Percentiles rank a stretch among this genome's conserved stretches.
phyloP scores from a whole-genome alignment of 2,797 vertebrate genomes.

The Sandelia bainsii region DNA sequence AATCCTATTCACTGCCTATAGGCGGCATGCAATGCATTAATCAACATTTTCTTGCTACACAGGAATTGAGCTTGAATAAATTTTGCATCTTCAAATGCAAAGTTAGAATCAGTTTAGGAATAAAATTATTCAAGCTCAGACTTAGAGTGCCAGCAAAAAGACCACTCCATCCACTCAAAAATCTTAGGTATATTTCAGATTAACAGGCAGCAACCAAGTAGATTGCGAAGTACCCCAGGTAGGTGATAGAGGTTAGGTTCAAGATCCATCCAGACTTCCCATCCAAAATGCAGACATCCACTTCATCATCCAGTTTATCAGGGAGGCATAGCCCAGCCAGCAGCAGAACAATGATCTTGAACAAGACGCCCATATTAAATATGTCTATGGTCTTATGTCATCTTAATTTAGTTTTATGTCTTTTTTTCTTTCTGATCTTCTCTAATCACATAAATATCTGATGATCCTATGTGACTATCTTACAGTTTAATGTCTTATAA shows the following conservation, averaged over 20 bases:
- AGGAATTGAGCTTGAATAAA: constrained; percentile 54
- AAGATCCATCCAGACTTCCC: constrained; percentile 46
- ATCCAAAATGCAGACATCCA: constrained; percentile 55
- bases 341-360: constrained; percentile 57
- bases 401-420: too few species aligned
- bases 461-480: too few species aligned
- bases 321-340: constrained; percentile 37
- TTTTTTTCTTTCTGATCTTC: too few species aligned
- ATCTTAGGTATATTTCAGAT: constrained; percentile 40
- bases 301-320: constrained; percentile 60
- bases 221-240: constrained; percentile 31
- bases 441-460: too few species aligned
- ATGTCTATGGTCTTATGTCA: constrained; percentile 13
- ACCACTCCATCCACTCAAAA: constrained; percentile 40
- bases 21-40: constrained; percentile 61
- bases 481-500: too few species aligned
- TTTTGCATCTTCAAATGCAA: constrained; percentile 57
- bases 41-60: constrained; percentile 50
- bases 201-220: constrained; percentile 26
- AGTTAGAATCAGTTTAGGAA: constrained; percentile 45
- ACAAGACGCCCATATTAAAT: constrained; percentile 45
- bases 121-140: constrained; percentile 44
- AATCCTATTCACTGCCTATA: constrained; percentile 56
- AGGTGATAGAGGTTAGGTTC: constrained; percentile 35
- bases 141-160: constrained; percentile 42